These are phyloP conservation scores for Spizella passerina DNA, from an alignment of 2,797 vertebrate species.

Conservation along the genomic window DNA sequence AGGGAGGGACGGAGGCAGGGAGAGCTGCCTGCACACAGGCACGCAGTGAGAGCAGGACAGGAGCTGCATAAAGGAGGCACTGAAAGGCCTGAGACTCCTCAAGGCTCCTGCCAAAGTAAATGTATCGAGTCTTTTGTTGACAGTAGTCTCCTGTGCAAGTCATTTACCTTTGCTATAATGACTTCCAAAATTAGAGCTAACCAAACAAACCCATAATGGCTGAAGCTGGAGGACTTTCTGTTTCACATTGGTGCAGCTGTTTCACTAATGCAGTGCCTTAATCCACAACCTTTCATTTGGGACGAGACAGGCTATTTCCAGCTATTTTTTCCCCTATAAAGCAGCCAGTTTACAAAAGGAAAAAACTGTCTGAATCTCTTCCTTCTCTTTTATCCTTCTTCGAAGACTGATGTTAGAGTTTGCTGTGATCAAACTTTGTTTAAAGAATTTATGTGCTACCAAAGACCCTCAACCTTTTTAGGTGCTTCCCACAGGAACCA, in stretches of 20 bases:
- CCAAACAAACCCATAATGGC: constrained; percentile 44
- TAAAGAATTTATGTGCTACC: constrained; percentile 62
- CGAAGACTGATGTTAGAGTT: constrained; percentile 41
- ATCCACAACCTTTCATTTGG: constrained; percentile 33
- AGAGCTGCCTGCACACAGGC: background rate
- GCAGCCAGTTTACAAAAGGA: constrained; percentile 64
- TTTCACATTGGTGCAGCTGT: constrained; percentile 46
- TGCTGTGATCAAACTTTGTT: constrained; percentile 47
- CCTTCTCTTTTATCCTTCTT: constrained; percentile 57
- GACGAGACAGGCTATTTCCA: constrained; percentile 49
- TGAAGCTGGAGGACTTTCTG: constrained; percentile 52
- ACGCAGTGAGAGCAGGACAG: background rate
- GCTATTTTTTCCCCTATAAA: constrained; percentile 36
- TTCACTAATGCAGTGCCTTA: constrained; percentile 9
- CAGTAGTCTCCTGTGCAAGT: constrained; percentile 50
- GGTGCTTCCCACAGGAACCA: constrained; percentile 62
- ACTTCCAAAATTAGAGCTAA: constrained; percentile 58
- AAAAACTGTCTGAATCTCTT: constrained; percentile 68
- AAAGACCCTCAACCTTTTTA: constrained; percentile 54
- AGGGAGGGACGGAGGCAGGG: background rate
- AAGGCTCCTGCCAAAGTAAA: constrained; percentile 55
- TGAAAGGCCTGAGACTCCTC: constrained; percentile 17
- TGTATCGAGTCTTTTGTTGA: constrained; percentile 53
- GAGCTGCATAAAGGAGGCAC: constrained; percentile 15
- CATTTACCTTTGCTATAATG: constrained; percentile 48